phyloP scores from a whole-genome alignment of 2,888 invertebrate species.

The Caenorhabditis zanzibari region DNA sequence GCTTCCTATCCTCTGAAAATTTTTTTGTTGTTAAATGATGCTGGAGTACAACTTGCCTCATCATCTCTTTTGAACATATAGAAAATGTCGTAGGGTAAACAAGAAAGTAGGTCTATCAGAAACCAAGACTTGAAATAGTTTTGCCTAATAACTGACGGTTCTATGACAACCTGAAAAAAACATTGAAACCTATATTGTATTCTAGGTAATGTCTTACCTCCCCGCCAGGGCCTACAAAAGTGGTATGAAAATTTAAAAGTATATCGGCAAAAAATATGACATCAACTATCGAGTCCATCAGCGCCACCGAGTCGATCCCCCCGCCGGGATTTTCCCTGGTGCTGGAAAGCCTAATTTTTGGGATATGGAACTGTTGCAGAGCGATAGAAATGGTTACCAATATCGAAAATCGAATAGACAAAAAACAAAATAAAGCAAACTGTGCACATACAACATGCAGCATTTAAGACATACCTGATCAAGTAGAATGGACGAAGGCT shows the following conservation, averaged over 20 bases:
- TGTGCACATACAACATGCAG: not conserved
- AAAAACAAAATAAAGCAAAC: not conserved
- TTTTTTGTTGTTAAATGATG: not conserved
- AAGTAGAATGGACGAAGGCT: constrained; percentile 64
- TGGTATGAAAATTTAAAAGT: constrained; percentile 99
- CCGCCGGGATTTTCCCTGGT: constrained; percentile 70
- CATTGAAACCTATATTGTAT: no score
- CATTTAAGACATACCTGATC: constrained; percentile 54
- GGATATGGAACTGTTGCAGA: not conserved
- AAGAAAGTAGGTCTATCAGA: constrained; percentile 98
- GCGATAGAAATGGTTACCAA: not conserved
- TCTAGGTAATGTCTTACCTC: no score
- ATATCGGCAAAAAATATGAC: constrained; percentile 99
- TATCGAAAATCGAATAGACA: not conserved
- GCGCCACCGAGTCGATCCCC: constrained; percentile 81
- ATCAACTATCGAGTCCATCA: constrained; percentile 93
- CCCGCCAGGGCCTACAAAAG: constrained; percentile 93
- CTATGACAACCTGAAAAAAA: constrained; percentile 91
- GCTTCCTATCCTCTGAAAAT: constrained; percentile 93
- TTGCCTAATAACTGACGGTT: constrained; percentile 97
- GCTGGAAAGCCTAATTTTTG: constrained; percentile 29
- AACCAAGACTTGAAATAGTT: constrained; percentile 99
- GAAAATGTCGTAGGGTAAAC: constrained; percentile 99
- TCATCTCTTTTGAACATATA: constrained; percentile 99
- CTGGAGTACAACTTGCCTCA: constrained; percentile 85